Percentiles rank a stretch among this genome's conserved stretches.
Conservation (phyloP, 2,888 invertebrate species). For the Saturnia pavonia region DNA sequence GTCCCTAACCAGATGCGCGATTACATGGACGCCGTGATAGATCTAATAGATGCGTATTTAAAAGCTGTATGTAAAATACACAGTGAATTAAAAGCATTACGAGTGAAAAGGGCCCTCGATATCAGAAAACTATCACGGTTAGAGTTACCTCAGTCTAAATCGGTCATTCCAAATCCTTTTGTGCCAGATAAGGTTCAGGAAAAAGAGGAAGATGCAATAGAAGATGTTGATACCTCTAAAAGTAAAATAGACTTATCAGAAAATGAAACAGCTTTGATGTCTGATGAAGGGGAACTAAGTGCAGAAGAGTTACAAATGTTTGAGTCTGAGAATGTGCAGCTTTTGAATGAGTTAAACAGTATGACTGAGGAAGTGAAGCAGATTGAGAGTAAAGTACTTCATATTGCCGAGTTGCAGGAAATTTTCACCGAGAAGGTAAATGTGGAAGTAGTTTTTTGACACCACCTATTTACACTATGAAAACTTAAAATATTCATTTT, state of each 20-base stretch:
- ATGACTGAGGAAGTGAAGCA: slow-evolving; percentile 95
- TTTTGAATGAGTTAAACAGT: slow-evolving; percentile 93
- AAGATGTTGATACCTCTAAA: slow-evolving; percentile 54
- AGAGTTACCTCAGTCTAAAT: slow-evolving; percentile 68
- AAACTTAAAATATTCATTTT: not conserved
- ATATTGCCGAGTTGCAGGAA: slow-evolving; percentile 97
- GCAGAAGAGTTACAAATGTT: slow-evolving; percentile 96
- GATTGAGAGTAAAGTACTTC: slow-evolving; percentile 95
- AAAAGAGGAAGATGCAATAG: slow-evolving; percentile 41
- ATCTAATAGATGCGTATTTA: slow-evolving; percentile 89
- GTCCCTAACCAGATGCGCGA: slow-evolving; percentile 86
- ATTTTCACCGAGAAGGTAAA: slow-evolving; percentile 95
- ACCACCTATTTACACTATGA: not conserved
- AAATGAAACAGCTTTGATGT: slow-evolving; percentile 70
- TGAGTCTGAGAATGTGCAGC: slow-evolving; percentile 93
- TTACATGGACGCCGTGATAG: slow-evolving; percentile 88
- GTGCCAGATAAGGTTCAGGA: slow-evolving; percentile 48
- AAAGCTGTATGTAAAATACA: slow-evolving; percentile 94
- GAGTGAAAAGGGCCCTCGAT: slow-evolving; percentile 93
- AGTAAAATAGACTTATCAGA: slow-evolving; percentile 64
- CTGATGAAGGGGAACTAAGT: slow-evolving; percentile 86
- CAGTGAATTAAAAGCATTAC: slow-evolving; percentile 92
- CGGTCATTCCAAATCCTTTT: slow-evolving; percentile 62
- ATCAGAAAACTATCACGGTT: slow-evolving; percentile 89
- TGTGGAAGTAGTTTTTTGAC: not conserved